Evolutionary conservation across 2,797 vertebrate genomes (phyloP).

Genomic region (Fratercula arctica): DNA sequence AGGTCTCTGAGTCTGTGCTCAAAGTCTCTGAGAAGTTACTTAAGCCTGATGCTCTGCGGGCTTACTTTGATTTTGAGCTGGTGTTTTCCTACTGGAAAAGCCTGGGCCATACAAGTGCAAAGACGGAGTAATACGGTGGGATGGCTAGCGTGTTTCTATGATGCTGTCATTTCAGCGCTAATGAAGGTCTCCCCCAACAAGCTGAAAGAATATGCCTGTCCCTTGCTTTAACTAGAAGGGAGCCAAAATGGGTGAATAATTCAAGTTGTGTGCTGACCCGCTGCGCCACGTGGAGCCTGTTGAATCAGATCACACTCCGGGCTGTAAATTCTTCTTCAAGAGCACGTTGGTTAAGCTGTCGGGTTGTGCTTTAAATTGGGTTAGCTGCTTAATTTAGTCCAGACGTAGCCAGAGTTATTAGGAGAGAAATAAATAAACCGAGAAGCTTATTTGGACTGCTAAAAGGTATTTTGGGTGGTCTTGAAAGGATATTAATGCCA

Average conservation of each 20-base stretch:
- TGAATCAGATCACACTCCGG: neutral
- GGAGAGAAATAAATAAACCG: conserved; percentile 57
- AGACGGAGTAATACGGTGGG: fast-evolving
- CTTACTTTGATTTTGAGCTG: neutral
- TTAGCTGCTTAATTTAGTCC: conserved; percentile 41
- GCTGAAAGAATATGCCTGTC: neutral
- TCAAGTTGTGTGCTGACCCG: neutral
- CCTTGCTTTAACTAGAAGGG: neutral
- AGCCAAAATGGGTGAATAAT: neutral
- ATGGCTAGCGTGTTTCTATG: neutral
- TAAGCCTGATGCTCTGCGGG: neutral
- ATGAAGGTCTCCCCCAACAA: neutral
- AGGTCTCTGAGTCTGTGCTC: neutral
- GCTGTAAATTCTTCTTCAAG: neutral
- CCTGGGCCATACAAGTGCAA: neutral
- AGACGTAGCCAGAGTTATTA: conserved; percentile 44
- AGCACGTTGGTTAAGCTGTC: neutral
- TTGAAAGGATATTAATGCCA: neutral
- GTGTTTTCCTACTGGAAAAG: neutral
- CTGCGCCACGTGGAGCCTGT: neutral
- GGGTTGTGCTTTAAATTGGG: neutral
- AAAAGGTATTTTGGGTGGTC: conserved; percentile 43
- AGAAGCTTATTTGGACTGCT: conserved; percentile 11
- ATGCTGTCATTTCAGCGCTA: neutral
- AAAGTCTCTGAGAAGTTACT: neutral